Evolutionary conservation across 1,140 invertebrate species (phyloP).

Genomic region (Homarus americanus): DNA sequence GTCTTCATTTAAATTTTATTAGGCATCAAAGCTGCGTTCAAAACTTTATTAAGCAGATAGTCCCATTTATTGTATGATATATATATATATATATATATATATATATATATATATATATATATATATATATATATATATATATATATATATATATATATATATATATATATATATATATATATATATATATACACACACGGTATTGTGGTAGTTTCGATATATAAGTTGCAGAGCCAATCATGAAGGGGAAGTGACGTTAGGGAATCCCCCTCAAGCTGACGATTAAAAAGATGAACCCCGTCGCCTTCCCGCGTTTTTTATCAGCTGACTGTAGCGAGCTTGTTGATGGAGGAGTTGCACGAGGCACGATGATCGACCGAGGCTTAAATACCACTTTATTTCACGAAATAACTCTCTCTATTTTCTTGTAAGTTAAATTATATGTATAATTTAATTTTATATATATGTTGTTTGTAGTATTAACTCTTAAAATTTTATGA

Average conservation of each 20-base stretch:
- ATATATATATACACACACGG: too few species aligned
- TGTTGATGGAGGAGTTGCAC: constrained; percentile 16
- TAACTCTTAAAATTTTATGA: neutral
- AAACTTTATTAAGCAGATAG: too few species aligned
- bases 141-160: neutral
- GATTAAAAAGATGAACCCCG: constrained; percentile 68
- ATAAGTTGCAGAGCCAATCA: constrained; percentile 26
- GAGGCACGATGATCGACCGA: neutral
- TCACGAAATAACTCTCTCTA: neutral
- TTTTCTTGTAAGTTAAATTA: too few species aligned
- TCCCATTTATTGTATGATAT: neutral
- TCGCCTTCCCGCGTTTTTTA: constrained; percentile 65
- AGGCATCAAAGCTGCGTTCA: too few species aligned
- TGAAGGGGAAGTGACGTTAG: neutral
- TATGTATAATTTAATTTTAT: too few species aligned
- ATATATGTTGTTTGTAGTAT: too few species aligned
- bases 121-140: neutral
- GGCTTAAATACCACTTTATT: neutral
- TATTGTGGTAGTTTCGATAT: neutral
- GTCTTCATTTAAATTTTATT: too few species aligned
- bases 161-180: too few species aligned
- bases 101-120: too few species aligned
- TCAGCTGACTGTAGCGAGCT: constrained; percentile 63
- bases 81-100: neutral
- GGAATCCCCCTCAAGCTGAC: constrained; percentile 34